A percentile compares a stretch with the other conserved stretches of the same genome.
These are phyloP conservation scores for Epizoanthus stellaris DNA, from an alignment of 92 coral and sea anemone genomes.

Conservation along the genomic window DNA sequence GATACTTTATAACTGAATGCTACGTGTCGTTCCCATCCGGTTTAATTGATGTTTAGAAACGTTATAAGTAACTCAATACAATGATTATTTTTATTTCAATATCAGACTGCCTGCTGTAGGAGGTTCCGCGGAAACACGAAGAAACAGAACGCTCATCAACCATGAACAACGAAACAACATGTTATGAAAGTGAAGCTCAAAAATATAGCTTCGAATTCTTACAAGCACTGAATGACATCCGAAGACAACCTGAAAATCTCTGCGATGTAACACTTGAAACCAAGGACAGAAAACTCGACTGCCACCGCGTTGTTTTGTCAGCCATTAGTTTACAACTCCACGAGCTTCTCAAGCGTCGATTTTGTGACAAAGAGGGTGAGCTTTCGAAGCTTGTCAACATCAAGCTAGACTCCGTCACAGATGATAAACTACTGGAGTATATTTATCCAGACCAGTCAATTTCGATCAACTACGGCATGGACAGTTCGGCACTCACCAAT, in stretches of 20 bases:
- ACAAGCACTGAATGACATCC: not conserved
- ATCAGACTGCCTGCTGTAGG: no score
- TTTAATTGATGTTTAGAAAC: no score
- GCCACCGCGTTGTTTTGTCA: conserved; percentile 2
- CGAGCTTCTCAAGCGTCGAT: not conserved
- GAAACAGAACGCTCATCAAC: no score
- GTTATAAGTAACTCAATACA: no score
- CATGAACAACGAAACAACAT: no score
- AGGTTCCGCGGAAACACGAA: no score
- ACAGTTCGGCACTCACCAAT: not conserved
- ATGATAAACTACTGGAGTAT: not conserved
- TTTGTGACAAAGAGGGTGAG: not conserved
- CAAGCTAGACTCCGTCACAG: not conserved
- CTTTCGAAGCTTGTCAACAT: not conserved
- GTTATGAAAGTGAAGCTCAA: no score
- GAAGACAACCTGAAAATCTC: not conserved
- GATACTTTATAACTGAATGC: no score
- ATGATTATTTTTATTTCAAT: no score
- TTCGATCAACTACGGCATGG: not conserved
- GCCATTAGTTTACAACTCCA: not conserved
- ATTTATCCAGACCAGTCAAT: conserved; percentile 8
- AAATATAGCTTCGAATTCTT: not conserved
- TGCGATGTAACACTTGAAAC: conserved; percentile 12
- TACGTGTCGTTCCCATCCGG: no score
- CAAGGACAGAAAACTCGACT: not conserved